Percentiles rank a stretch among this genome's conserved stretches.
These are phyloP conservation scores for Tinamus guttatus DNA, from an alignment of 2,113 vertebrate species.

Conservation along the genomic window DNA sequence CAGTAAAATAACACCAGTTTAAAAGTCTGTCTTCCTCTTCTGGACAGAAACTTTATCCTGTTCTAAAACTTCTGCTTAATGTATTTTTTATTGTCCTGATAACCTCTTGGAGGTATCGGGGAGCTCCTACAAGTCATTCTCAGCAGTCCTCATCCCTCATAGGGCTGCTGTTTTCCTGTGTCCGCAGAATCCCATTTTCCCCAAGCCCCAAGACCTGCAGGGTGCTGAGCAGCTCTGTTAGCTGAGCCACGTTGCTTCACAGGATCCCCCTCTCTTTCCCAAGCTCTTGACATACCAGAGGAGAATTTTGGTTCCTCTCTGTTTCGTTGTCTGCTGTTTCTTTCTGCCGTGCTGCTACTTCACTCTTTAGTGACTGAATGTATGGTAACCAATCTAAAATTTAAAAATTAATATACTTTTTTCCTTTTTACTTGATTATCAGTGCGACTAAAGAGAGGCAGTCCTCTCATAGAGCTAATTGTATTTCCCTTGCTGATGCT, in stretches of 20 bases:
- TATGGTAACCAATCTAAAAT: neutral
- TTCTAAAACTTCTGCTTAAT: neutral
- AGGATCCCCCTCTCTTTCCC: neutral
- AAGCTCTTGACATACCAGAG: neutral
- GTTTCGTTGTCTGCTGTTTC: neutral
- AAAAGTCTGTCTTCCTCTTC: neutral
- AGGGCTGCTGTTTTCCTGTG: neutral
- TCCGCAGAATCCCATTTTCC: rapidly evolving
- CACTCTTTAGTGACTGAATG: neutral
- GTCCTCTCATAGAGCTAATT: neutral
- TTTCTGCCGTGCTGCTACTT: neutral
- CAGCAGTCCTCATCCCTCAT: neutral
- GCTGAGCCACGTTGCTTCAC: neutral
- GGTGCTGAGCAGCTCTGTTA: neutral
- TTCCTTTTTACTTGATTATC: neutral
- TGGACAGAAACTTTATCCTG: neutral
- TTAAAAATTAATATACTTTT: neutral
- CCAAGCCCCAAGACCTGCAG: neutral
- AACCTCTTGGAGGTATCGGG: neutral
- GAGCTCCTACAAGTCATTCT: neutral
- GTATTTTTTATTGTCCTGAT: neutral
- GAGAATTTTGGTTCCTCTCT: neutral
- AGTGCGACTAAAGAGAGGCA: neutral
- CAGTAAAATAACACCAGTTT: neutral
- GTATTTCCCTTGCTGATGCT: conserved; percentile 21